Evolutionary conservation across 2,888 invertebrate species (phyloP).

Genomic region (Cryptus viduatorius): DNA sequence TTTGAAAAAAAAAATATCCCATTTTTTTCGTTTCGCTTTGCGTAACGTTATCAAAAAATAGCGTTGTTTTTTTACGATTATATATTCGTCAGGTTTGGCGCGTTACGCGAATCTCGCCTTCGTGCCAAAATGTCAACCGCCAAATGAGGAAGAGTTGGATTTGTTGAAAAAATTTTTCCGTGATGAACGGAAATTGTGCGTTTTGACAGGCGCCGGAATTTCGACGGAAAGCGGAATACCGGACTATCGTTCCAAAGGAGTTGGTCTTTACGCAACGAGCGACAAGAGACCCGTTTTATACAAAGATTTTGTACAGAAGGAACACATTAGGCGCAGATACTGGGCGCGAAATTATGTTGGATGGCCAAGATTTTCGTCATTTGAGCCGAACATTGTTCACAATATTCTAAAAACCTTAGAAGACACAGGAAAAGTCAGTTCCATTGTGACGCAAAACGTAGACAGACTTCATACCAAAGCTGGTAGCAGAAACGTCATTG

Average conservation of each 20-base stretch:
- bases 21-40: background rate
- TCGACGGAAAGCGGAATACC: constrained; percentile 99
- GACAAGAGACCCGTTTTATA: constrained; percentile 94
- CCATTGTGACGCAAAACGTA: constrained; percentile 98
- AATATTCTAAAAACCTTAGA: constrained; percentile 90
- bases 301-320: constrained; percentile 92
- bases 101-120: constrained; percentile 81
- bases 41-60: background rate
- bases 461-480: constrained; percentile 97
- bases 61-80: background rate
- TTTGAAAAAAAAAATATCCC: background rate
- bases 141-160: constrained; percentile 87
- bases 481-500: constrained; percentile 92
- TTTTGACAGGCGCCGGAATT: constrained; percentile 97
- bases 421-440: constrained; percentile 87
- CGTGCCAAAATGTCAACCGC: constrained; percentile 92
- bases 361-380: constrained; percentile 93
- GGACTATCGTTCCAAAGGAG: constrained; percentile 96
- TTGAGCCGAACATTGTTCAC: constrained; percentile 93
- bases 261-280: constrained; percentile 95
- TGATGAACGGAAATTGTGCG: constrained; percentile 87
- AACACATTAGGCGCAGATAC: constrained; percentile 91
- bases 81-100: constrained; percentile 55
- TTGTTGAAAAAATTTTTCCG: constrained; percentile 88
- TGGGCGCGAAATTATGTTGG: constrained; percentile 99